Base-by-base conservation (phyloP, 2,113 vertebrate genomes). In the Urocitellus parryii region DNA sequence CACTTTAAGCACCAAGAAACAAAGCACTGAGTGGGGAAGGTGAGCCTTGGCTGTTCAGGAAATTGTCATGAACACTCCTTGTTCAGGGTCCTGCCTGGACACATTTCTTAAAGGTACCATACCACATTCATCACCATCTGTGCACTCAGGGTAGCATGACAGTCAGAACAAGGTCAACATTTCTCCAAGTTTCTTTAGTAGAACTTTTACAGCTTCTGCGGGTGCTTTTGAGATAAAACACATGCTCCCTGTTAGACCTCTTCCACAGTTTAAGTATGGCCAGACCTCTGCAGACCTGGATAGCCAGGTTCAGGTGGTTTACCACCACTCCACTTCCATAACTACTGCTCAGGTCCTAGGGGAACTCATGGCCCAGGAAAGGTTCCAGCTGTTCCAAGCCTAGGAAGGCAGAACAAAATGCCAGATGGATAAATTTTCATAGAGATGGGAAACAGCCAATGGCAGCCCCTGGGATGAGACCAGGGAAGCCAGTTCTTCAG, bases 241-340 rank as follows among this genome's bases (percentile, higher is more conserved):
- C 4, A 24, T 1, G 2, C 24, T 29, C 24, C 53, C 17, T 5
- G 11, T 0, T 1, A 12, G 22, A 48, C 22, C 24, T 70, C 16
- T 0, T 12, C 32, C 24, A 39, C 25, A 39, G 7, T 37, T 25
- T 13, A n/a, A 25, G 24, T 24, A 4, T 20, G 2, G 37, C 24
- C 14, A 4, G 61, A 68, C 29, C 18, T 67, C 58, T 32, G 42
- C 27, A 48, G 20, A 73, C 18, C 34, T 81, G 76, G 67, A n/a
- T 25, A 17, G 72, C 20, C 20, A 34, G 20, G 27, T 8, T 72
- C n/a, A 42, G 5, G 4, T 32, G 4, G 4, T 24, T 29, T 24
- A 39, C 42, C 5, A 48, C 37, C 22, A 24, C 16, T 48, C 10
- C 51, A 37, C 3, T 63, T 48, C 42, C 42, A 78, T 56, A 39